These are phyloP conservation scores for Scaptomyza pallida DNA, from an alignment of 1,140 invertebrate species.

Conservation along the genomic window DNA sequence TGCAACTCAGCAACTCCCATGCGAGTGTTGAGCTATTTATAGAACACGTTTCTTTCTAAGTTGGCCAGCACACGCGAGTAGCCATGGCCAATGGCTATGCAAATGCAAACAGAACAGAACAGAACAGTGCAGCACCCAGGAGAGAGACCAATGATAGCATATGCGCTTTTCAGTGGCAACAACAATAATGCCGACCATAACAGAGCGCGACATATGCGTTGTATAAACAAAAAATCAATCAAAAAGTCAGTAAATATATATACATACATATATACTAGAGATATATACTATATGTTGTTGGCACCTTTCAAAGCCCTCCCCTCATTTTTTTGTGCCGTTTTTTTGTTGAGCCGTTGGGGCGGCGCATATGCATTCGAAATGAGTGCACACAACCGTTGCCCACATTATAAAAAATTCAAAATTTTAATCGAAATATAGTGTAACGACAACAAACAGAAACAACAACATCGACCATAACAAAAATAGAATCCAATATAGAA, in stretches of 20 bases:
- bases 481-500: constrained; percentile 70
- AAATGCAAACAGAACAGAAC: constrained; percentile 52
- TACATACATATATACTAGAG: constrained; percentile 7
- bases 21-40: constrained; percentile 62
- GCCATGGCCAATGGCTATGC: constrained; percentile 39
- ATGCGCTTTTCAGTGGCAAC: constrained; percentile 49
- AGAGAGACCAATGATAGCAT: constrained; percentile 56
- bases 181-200: constrained; percentile 19
- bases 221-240: constrained; percentile 81
- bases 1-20: constrained; percentile 47
- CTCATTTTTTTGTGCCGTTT: background rate
- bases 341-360: background rate
- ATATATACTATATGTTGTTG: background rate
- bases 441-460: constrained; percentile 27
- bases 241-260: constrained; percentile 55
- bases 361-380: constrained; percentile 59
- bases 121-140: constrained; percentile 58
- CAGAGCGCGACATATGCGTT: constrained; percentile 67
- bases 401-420: constrained; percentile 77
- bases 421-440: constrained; percentile 81
- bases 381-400: constrained; percentile 40
- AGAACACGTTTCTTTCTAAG: constrained; percentile 51
- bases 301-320: background rate
- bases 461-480: constrained; percentile 23
- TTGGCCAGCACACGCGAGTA: constrained; percentile 50